Evolutionary conservation across 1,140 invertebrate species (phyloP), one percentile per base, ranked within the genome.

Genomic region (Neuroterus valhalla): DNA sequence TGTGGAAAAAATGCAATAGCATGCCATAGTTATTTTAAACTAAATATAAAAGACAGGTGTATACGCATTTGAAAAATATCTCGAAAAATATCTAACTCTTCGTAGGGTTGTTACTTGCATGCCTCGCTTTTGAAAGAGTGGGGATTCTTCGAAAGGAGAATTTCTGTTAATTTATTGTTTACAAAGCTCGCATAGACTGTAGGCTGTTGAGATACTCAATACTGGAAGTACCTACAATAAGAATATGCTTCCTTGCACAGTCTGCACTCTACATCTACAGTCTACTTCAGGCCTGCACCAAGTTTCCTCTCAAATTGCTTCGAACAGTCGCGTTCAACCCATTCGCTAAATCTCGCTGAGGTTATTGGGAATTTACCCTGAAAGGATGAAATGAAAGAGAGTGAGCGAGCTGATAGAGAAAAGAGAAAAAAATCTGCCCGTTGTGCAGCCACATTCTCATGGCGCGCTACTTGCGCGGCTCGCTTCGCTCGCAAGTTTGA

Each of bases 311-410:
- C 31, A 62, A 74, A 71, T 77, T 66, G 69, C 66, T 80, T 74
- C 75, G 71, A 79, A 77, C 76, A 80, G 70, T 72, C 72, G 50
- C 76, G 71, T 72, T 71, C 78, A 68, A 76, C 68, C 75, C 66
- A 73, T 50, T 70, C 68, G 74, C 66, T 66, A 71, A 79, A 77
- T 77, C 75, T 79, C 68, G 62, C 74, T 50, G 46, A 79, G 79
- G 71, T 83, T 85, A 85, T 84, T 84, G 83, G 79, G 77, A 81
- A 84, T 82, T 82, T 82, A 73, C 74, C 68, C 62, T 78, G 79
- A 82, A 84, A 82, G 79, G 70, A 14, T 66, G 46, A 75, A 44
- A 44, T 46, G 43, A 19, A 23, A 72, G 68, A 48, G 67, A 75
- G 70, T 78, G 73, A 72, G 72, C 3, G n/a, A n/a, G n/a, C n/a